Conservation (phyloP, 2,888 invertebrate species). For the Polyommatus icarus region DNA sequence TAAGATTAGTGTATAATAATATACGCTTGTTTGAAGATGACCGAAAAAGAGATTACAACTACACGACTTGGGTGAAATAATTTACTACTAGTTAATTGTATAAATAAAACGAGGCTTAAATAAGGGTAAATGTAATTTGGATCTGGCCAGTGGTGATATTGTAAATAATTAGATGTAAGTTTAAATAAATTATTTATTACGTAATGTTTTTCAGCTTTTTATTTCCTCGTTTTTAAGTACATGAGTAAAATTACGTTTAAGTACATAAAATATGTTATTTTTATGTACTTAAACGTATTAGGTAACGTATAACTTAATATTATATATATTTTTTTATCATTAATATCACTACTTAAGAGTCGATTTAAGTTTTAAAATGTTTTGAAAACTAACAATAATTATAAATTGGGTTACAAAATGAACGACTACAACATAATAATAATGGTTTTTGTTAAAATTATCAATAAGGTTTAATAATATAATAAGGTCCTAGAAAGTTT, state of each 20-base stretch:
- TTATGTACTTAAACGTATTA: too few relatives aligned
- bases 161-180: conserved; percentile 56
- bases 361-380: too few relatives aligned
- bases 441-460: background rate
- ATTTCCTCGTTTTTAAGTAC: too few relatives aligned
- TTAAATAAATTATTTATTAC: conserved; percentile 73
- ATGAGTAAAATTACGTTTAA: too few relatives aligned
- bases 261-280: too few relatives aligned
- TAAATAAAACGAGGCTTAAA: conserved; percentile 40
- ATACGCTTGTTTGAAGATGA: conserved; percentile 13
- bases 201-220: conserved; percentile 39
- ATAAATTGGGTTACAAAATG: too few relatives aligned
- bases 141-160: conserved; percentile 53
- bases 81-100: background rate
- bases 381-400: too few relatives aligned
- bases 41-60: conserved; percentile 9
- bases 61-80: conserved; percentile 10
- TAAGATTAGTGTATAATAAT: conserved; percentile 32
- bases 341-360: too few relatives aligned
- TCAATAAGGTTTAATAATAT: background rate
- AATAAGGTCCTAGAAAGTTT: background rate
- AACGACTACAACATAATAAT: too few relatives aligned
- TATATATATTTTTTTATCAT: too few relatives aligned
- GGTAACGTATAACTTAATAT: too few relatives aligned
- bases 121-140: conserved; percentile 32